Base-by-base conservation (phyloP, 2,888 invertebrate species). In the Pristionchus japonicus region DNA sequence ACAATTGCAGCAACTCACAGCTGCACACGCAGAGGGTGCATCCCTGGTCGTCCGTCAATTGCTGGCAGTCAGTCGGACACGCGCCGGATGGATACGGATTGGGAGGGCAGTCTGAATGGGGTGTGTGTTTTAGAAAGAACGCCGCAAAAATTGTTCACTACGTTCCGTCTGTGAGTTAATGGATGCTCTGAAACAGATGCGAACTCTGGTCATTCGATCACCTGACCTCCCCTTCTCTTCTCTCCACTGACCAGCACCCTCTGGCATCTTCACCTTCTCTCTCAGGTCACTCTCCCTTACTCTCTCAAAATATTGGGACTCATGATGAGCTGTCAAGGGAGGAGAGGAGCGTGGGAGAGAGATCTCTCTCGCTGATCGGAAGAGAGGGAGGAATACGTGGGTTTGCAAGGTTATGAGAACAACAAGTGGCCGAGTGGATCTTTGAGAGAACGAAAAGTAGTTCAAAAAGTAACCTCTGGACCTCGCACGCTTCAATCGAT, bases 21-120 rank as follows among this genome's bases (percentile, higher is more conserved):
- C 92, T 90, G 89, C 94, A 94, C n/a, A 94, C 89, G 89, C 94
- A 94, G 83, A 91, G 88, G 9, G 90, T 89, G 83, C 94, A 94
- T 34, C 93, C 93, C 31, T 91, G 82, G 61, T 92, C 92, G 86
- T 94, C 94, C 70, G 90, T 88, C 2, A 94, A 64, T 20, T 90
- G 88, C 82, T 91, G 91, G 86, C 94, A 94, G 20, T 91, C 90
- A 1, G 87, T 88, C 2, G 94, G 94, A 86, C 94, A 94, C 40
- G 91, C 89, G 1, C 80, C 87, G 61, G 92, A 91, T 3, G 89
- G 77, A 87, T 91, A 94, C 31, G 92, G 91, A 87, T 94, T 92
- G 47, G 90, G 89, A n/a, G 94, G 94, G 89, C 94, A 94, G 70
- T 92, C 92, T 20, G 88, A 37, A 84, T 6, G n/a, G 37, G 15